phyloP scores from a whole-genome alignment of 2,888 invertebrate genomes.

The Drosophila histrio region DNA sequence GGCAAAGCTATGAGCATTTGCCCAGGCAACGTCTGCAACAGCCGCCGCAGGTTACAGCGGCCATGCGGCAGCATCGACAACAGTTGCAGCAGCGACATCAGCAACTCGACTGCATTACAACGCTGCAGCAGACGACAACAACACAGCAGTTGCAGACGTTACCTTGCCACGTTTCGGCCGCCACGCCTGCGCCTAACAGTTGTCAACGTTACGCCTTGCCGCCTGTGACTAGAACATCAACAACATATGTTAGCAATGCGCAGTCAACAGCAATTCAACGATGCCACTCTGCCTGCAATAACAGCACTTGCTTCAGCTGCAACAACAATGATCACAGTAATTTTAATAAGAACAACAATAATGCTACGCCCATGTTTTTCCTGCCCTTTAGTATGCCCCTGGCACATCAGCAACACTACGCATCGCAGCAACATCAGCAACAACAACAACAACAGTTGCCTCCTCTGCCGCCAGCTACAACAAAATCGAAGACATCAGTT shows the following conservation, averaged over 20 bases:
- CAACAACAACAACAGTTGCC: not conserved
- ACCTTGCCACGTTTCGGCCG: slow-evolving; percentile 9
- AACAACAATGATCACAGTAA: slow-evolving; percentile 10
- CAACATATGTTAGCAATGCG: slow-evolving; percentile 28
- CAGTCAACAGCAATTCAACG: slow-evolving; percentile 11
- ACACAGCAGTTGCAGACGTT: slow-evolving; percentile 47
- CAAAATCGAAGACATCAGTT: slow-evolving; percentile 17
- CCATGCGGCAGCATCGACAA: slow-evolving; percentile 35
- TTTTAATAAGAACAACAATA: not conserved
- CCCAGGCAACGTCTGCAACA: slow-evolving; percentile 68
- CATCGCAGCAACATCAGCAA: slow-evolving; percentile 6
- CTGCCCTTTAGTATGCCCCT: slow-evolving; percentile 76
- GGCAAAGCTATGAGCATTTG: slow-evolving; percentile 65
- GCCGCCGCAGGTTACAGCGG: slow-evolving; percentile 33
- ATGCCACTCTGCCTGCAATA: slow-evolving; percentile 34
- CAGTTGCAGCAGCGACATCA: slow-evolving; percentile 40
- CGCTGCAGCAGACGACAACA: slow-evolving; percentile 63
- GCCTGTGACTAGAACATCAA: slow-evolving; percentile 27
- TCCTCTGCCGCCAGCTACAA: not conserved
- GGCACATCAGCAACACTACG: slow-evolving; percentile 16
- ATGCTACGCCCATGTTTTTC: slow-evolving; percentile 67
- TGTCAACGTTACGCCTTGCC: slow-evolving; percentile 27
- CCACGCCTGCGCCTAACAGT: slow-evolving; percentile 27
- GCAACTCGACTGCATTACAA: slow-evolving; percentile 59
- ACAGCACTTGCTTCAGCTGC: slow-evolving; percentile 1